Evolutionary conservation across 2,888 invertebrate species (phyloP).

Genomic region (Lacanobia oleracea): DNA sequence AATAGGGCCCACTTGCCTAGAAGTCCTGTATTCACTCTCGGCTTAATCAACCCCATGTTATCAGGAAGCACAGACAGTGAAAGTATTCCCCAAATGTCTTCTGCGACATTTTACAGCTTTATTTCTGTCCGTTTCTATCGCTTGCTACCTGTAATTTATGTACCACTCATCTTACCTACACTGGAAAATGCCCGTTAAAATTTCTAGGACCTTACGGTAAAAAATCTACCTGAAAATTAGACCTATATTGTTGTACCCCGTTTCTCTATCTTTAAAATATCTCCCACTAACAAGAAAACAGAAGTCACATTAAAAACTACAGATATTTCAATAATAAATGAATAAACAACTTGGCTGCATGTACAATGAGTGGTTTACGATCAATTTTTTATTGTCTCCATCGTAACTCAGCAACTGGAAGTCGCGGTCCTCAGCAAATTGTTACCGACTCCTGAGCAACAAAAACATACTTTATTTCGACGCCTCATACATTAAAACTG

Average conservation of each 20-base stretch:
- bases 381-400: constrained; percentile 53
- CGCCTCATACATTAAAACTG: constrained; percentile 65
- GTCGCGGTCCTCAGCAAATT: constrained; percentile 55
- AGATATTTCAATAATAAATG: constrained; percentile 56
- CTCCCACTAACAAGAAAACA: constrained; percentile 41
- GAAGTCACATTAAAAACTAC: constrained; percentile 52
- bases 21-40: too few relatives aligned
- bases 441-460: constrained; percentile 59
- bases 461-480: constrained; percentile 70
- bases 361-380: constrained; percentile 54
- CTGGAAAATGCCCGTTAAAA: too few relatives aligned
- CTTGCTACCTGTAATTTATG: too few relatives aligned
- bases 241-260: not conserved
- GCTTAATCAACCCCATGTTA: too few relatives aligned
- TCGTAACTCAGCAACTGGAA: constrained; percentile 51
- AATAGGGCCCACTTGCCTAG: too few relatives aligned
- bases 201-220: too few relatives aligned
- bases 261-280: constrained; percentile 13
- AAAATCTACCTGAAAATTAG: not conserved
- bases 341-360: constrained; percentile 43
- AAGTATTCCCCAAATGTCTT: too few relatives aligned
- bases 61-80: too few relatives aligned
- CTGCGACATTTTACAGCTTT: too few relatives aligned
- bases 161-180: too few relatives aligned
- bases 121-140: too few relatives aligned